Base-by-base conservation (phyloP, 2,113 vertebrate genomes). In the Chroicocephalus ridibundus region DNA sequence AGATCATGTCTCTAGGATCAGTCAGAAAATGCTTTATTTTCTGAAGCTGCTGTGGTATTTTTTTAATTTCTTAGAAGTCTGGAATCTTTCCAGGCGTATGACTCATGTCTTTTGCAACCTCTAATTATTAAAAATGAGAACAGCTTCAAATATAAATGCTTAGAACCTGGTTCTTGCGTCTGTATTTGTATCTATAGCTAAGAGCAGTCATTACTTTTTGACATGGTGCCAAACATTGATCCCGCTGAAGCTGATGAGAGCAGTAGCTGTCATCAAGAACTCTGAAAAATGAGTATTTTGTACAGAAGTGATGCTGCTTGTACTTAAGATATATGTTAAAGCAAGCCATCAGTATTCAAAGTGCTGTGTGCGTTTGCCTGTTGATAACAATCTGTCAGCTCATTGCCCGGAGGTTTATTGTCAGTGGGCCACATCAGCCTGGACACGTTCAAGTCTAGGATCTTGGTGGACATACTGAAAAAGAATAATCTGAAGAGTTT, bases 291-390 rank as follows among this genome's bases (percentile, higher is more conserved):
- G 2, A 62, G 9, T 81, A 20, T 78, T 84, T 94, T 87, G 40
- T 54, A 36, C 46, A 13, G 58, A 65, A 89, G n/a, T 58, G 72
- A 38, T 46, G 14, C 13, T 75, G 62, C 34, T 91, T 91, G 3
- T 86, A 36, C 89, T 77, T 84, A 29, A 81, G 9, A 7, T 54
- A 2, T 26, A 27, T 65, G 40, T 66, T 93, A 70, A 93, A 93
- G 44, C 12, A 88, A 40, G 11, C 9, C 16, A 51, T 62, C 25
- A 26, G 20, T 49, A 44, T 3, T 44, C 36, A 82, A 66, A 75
- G 51, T 0, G 0, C 46, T 74, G 32, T 38, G 49, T 2, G 1
- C 13, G 2, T 47, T 80, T 89, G 11, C 36, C 60, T 61, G 49
- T 51, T 75, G 51, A 32, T 52, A 49, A 24, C 7, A 83, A 11